Conservation (phyloP, 2,113 vertebrate genomes). For the Xiphophorus maculatus region DNA sequence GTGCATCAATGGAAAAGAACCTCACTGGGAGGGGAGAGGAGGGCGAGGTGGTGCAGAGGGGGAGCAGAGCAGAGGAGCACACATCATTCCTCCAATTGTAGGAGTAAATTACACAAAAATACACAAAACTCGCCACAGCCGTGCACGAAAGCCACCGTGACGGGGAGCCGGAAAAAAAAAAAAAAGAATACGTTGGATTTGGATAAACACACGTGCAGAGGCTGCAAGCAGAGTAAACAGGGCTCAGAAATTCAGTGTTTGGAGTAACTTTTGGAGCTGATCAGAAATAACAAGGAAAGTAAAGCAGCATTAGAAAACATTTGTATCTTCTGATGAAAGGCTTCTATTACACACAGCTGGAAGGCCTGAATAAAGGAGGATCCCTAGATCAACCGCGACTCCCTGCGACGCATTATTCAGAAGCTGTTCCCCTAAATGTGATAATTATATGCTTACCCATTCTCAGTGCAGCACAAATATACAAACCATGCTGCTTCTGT, state of each 20-base stretch:
- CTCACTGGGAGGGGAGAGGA: slow-evolving; percentile 47
- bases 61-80: slow-evolving; percentile 59
- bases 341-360: slow-evolving; percentile 22
- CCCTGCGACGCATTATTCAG: slow-evolving; percentile 75
- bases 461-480: slow-evolving; percentile 71
- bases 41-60: background rate
- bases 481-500: slow-evolving; percentile 73
- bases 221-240: slow-evolving; percentile 69
- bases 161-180: slow-evolving; percentile 43
- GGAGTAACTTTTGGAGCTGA: slow-evolving; percentile 34
- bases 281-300: background rate
- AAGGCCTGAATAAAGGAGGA: slow-evolving; percentile 50
- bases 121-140: slow-evolving; percentile 74
- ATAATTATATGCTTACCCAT: slow-evolving; percentile 80
- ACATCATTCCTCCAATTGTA: slow-evolving; percentile 74
- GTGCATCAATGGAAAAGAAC: slow-evolving; percentile 74
- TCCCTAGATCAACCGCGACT: slow-evolving; percentile 46
- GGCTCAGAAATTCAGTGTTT: slow-evolving; percentile 45
- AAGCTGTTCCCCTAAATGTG: slow-evolving; percentile 83
- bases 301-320: background rate
- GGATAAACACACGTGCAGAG: slow-evolving; percentile 76
- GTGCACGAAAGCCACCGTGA: slow-evolving; percentile 74
- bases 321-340: background rate
- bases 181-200: slow-evolving; percentile 60
- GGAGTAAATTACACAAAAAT: slow-evolving; percentile 78